Evolutionary conservation across 2,797 vertebrate species (phyloP).

Genomic region (Prunella strophiata): DNA sequence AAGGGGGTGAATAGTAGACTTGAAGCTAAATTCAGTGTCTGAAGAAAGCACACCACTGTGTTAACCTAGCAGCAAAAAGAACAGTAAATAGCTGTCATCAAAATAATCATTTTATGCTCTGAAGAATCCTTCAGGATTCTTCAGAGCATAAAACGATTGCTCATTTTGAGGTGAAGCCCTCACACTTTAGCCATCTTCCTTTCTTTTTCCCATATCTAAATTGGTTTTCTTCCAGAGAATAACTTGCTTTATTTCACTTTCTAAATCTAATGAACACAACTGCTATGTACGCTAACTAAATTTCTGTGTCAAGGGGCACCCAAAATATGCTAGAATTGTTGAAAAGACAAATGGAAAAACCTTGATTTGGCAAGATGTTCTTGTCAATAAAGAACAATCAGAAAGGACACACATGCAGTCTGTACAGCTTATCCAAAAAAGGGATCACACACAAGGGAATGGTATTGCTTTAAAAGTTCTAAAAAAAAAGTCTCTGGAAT

Average conservation of each 20-base stretch:
- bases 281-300: not conserved
- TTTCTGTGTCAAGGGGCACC: not conserved
- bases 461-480: not conserved
- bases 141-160: not conserved
- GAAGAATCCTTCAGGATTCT: not conserved
- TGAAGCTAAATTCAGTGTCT: not conserved
- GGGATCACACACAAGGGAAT: not conserved
- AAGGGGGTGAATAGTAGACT: not conserved
- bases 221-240: not conserved
- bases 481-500: not conserved
- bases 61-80: not conserved
- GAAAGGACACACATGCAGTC: not conserved
- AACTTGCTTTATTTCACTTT: not conserved
- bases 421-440: not conserved
- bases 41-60: not conserved
- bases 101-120: not conserved
- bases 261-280: not conserved
- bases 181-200: not conserved
- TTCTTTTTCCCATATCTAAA: not conserved
- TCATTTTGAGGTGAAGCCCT: not conserved
- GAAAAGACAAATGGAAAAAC: not conserved
- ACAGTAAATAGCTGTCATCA: not conserved
- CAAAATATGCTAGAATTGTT: not conserved
- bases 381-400: not conserved
- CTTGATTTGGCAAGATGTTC: not conserved